Evolutionary conservation across 2,113 vertebrate species (phyloP).

Genomic region (Arvicanthis niloticus): DNA sequence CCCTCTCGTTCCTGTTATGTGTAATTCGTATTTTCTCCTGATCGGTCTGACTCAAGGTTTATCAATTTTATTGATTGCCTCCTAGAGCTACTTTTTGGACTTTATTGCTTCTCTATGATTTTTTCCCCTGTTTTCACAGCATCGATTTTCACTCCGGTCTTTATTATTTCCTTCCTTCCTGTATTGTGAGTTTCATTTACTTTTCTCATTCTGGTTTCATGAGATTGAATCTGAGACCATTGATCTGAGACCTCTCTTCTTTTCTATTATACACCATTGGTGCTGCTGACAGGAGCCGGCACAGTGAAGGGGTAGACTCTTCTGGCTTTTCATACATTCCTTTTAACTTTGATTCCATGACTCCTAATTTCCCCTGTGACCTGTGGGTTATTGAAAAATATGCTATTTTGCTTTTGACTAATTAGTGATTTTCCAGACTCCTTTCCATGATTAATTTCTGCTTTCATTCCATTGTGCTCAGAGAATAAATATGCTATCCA

Average conservation of each 20-base stretch:
- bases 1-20: slow-evolving; percentile 27
- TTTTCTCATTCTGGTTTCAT: slow-evolving; percentile 29
- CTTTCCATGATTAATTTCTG: slow-evolving; percentile 50
- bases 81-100: slow-evolving; percentile 14
- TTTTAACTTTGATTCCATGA: slow-evolving; percentile 18
- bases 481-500: not conserved
- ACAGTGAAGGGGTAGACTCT: not conserved
- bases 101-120: slow-evolving; percentile 59
- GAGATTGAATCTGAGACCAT: slow-evolving; percentile 29
- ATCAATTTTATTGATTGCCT: slow-evolving; percentile 61
- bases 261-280: not conserved
- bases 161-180: slow-evolving; percentile 44
- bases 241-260: not conserved
- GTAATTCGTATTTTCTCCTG: not conserved
- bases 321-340: not conserved
- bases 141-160: slow-evolving; percentile 51
- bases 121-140: slow-evolving; percentile 38
- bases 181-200: slow-evolving; percentile 43
- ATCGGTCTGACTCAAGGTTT: slow-evolving; percentile 31
- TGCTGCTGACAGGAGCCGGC: not conserved
- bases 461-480: not conserved
- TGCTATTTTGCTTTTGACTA: slow-evolving; percentile 42
- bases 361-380: slow-evolving; percentile 32
- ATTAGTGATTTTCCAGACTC: slow-evolving; percentile 14
- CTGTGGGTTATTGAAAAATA: not conserved